phyloP scores from a whole-genome alignment of 2,888 invertebrate genomes.

The Cosmia pyralina region DNA sequence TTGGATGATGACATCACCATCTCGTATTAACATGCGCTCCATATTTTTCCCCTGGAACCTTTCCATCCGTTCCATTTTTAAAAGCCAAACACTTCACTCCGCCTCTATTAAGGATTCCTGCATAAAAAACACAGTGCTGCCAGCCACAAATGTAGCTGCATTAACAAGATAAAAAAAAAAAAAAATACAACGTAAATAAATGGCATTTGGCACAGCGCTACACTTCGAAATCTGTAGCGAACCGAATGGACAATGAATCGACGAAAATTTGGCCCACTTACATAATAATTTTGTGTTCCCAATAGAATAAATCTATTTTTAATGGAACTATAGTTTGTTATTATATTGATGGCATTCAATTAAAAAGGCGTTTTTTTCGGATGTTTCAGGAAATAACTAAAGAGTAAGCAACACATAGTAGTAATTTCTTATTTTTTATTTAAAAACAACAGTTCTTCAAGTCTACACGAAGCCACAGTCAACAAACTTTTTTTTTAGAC shows the following conservation, averaged over 20 bases:
- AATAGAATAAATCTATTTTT: conserved; percentile 60
- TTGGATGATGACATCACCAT: conserved; percentile 53
- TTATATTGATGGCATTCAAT: conserved; percentile 29
- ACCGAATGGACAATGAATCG: conserved; percentile 81
- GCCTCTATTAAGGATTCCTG: conserved; percentile 50
- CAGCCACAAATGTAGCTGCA: conserved; percentile 60
- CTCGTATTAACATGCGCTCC: conserved; percentile 43
- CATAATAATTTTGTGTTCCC: conserved; percentile 74
- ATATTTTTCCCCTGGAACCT: conserved; percentile 30
- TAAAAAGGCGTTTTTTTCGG: neutral
- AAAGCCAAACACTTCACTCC: conserved; percentile 56
- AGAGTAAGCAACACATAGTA: neutral
- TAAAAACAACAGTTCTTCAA: neutral
- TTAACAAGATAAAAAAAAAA: conserved; percentile 59
- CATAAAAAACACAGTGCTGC: conserved; percentile 53
- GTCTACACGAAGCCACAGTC: neutral
- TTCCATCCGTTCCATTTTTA: conserved; percentile 46
- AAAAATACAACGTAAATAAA: conserved; percentile 63
- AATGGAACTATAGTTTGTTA: conserved; percentile 25
- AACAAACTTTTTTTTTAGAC: neutral
- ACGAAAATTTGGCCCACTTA: conserved; percentile 80
- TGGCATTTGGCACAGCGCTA: conserved; percentile 79
- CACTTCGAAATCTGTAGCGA: conserved; percentile 70
- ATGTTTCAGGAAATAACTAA: neutral
- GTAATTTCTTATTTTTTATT: neutral